These are phyloP conservation scores for Pentamera pediparva DNA, from an alignment of 53 echinoderm and acorn worm genomes.

Conservation along the genomic window DNA sequence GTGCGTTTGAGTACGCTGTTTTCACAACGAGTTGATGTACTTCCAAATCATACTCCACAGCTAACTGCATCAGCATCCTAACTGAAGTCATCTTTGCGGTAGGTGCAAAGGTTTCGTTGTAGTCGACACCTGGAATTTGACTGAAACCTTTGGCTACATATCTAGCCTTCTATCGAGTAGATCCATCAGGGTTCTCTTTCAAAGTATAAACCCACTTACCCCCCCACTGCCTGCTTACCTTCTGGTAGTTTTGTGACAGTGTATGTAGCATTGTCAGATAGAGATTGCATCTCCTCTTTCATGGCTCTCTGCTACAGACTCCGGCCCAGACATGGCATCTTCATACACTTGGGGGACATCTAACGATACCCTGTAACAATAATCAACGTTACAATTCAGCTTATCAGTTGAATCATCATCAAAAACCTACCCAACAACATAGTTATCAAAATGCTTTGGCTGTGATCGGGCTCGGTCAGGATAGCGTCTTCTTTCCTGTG, in stretches of 20 bases:
- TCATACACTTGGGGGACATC: not conserved
- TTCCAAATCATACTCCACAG: not conserved
- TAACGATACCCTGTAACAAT: not conserved
- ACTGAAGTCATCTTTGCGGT: constrained; percentile 5
- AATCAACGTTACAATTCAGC: not conserved
- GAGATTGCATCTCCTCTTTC: not conserved
- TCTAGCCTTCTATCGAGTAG: not conserved
- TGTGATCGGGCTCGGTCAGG: not conserved
- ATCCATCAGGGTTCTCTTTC: not conserved
- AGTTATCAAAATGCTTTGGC: not conserved
- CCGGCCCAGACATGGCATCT: not conserved
- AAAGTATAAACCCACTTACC: not conserved
- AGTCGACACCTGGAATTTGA: constrained; percentile 3
- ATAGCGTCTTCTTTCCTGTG: not conserved
- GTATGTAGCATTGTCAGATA: not conserved
- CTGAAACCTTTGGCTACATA: constrained; percentile 10
- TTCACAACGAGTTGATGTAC: constrained; percentile 8
- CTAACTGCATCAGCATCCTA: constrained; percentile 10
- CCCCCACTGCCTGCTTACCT: not conserved
- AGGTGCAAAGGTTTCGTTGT: constrained; percentile 16
- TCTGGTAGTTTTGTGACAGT: constrained; percentile 4
- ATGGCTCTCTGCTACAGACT: constrained; percentile 7
- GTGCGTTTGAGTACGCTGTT: constrained; percentile 10
- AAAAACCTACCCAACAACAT: not conserved
- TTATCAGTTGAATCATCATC: not conserved